Conservation (phyloP, 2,113 vertebrate species). For the Pitta sordida region DNA sequence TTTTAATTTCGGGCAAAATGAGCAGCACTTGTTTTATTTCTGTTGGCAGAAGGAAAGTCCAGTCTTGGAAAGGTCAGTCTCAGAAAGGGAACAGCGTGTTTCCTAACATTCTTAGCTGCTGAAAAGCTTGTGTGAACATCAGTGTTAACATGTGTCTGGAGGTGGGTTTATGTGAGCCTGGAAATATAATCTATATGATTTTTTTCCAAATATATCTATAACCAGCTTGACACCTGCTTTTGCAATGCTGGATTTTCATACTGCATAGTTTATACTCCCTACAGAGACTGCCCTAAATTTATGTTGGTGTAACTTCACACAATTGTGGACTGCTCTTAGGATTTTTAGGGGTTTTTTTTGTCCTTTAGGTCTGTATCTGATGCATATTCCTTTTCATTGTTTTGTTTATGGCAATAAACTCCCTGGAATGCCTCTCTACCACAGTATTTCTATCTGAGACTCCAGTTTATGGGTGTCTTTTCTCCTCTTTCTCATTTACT, state of each 20-base stretch:
- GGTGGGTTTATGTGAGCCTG: background rate
- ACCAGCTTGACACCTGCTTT: background rate
- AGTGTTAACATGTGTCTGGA: background rate
- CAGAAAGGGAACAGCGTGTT: background rate
- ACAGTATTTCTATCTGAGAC: background rate
- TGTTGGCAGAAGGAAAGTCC: background rate
- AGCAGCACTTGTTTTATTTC: background rate
- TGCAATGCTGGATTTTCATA: background rate
- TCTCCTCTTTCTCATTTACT: background rate
- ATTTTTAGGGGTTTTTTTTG: background rate
- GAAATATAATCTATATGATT: background rate
- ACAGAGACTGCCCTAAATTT: background rate
- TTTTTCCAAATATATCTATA: background rate
- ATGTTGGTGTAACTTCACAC: background rate
- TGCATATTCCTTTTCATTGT: accelerated
- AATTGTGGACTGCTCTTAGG: background rate
- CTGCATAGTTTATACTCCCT: background rate
- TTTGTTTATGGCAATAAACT: background rate
- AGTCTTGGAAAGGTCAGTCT: background rate
- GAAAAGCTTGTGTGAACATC: background rate
- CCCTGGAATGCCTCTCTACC: background rate
- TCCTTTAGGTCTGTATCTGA: background rate
- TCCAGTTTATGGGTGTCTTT: background rate
- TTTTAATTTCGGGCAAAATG: background rate
- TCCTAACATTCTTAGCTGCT: background rate